phyloP scores from a whole-genome alignment of 2,888 invertebrate species.

The Capitulum mitella region DNA sequence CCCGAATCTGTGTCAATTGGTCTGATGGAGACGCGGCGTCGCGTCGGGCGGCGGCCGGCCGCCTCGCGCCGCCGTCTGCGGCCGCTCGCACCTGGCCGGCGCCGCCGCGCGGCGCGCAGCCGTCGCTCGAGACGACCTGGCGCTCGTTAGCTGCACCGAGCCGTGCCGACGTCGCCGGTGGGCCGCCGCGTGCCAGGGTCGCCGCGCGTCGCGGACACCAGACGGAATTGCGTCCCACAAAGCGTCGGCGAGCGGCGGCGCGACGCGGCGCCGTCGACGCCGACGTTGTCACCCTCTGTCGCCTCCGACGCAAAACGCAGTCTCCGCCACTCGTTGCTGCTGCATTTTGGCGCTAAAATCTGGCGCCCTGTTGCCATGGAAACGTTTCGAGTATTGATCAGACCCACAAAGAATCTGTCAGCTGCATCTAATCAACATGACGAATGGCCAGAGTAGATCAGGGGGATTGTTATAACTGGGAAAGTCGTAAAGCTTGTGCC shows the following conservation, averaged over 20 bases:
- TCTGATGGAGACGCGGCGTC: not conserved
- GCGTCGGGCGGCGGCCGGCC: not conserved
- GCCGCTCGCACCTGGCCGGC: not conserved
- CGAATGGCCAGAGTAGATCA: slow-evolving; percentile 1
- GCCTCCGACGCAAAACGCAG: not conserved
- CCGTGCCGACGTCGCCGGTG: not conserved
- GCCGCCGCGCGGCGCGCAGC: not conserved
- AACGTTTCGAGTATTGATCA: slow-evolving; percentile 25
- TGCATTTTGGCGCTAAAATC: slow-evolving; percentile 21
- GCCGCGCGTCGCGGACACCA: too few species aligned
- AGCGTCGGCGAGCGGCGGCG: too few species aligned
- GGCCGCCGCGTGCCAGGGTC: too few species aligned
- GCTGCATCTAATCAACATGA: slow-evolving; percentile 26
- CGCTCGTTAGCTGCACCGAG: not conserved
- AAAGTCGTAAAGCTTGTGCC: slow-evolving; percentile 14
- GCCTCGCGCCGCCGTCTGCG: too few species aligned
- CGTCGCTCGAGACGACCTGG: not conserved
- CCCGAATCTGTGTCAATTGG: slow-evolving; percentile 17
- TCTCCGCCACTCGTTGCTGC: not conserved
- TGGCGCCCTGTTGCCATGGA: slow-evolving; percentile 21
- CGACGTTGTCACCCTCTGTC: slow-evolving; percentile 22
- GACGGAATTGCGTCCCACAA: too few species aligned
- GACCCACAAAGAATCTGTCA: slow-evolving; percentile 21
- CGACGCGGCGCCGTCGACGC: not conserved
- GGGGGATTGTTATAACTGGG: slow-evolving; percentile 21